These are phyloP conservation scores for Muntiacus muntjak DNA, from an alignment of 2,113 vertebrate species.

Conservation along the genomic window DNA sequence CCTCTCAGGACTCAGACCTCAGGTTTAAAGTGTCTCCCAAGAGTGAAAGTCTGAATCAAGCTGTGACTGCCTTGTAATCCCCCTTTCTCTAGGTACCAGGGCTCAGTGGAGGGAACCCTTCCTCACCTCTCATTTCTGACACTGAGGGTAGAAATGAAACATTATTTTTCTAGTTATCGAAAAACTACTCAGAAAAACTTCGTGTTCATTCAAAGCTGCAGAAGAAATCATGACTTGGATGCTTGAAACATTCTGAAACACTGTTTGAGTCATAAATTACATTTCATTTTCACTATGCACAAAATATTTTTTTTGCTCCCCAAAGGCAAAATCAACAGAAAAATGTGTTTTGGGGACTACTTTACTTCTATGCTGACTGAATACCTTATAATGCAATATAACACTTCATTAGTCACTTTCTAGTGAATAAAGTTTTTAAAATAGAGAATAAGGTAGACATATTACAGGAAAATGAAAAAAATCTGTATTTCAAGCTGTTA, in stretches of 20 bases:
- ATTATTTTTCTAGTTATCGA: neutral
- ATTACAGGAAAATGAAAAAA: conserved; percentile 73
- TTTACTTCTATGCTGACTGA: conserved; percentile 37
- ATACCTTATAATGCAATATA: conserved; percentile 59
- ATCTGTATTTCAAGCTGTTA: conserved; percentile 66
- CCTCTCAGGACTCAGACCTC: neutral
- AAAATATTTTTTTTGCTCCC: neutral
- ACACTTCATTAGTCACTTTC: conserved; percentile 69
- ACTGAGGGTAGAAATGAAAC: neutral
- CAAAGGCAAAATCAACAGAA: conserved; percentile 39
- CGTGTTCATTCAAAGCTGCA: neutral
- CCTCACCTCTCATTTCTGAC: neutral
- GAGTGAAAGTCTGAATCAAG: neutral
- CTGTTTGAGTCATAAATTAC: neutral
- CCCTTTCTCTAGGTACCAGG: neutral
- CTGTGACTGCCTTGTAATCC: neutral
- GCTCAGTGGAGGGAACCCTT: neutral
- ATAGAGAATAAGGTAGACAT: conserved; percentile 67
- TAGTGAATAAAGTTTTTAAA: conserved; percentile 69
- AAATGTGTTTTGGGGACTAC: conserved; percentile 33
- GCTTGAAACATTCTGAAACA: conserved; percentile 17
- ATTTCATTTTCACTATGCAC: conserved; percentile 39
- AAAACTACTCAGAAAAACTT: neutral
- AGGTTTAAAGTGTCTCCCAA: neutral
- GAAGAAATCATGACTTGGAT: neutral